Conservation (phyloP, 1,140 invertebrate species). For the Pseudachorutes palmiensis region DNA sequence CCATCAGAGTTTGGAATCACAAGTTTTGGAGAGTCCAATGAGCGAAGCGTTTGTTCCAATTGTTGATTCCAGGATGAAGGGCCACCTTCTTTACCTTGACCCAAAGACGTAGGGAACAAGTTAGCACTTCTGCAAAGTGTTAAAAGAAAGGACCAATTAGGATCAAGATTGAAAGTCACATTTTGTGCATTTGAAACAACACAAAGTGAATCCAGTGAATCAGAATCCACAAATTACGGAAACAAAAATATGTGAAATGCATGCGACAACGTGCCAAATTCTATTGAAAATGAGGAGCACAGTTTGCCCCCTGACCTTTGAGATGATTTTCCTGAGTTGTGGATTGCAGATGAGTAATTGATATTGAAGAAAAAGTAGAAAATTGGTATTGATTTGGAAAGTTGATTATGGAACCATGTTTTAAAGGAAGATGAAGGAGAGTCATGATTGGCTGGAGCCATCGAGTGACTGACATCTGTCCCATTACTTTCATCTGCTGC, state of each 20-base stretch:
- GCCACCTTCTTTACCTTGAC: not conserved
- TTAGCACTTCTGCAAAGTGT: not conserved
- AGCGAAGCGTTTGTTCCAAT: slow-evolving; percentile 30
- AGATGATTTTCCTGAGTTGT: no score
- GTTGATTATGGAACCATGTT: not conserved
- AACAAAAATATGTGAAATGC: no score
- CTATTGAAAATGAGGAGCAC: no score
- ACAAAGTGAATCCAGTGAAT: no score
- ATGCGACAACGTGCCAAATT: no score
- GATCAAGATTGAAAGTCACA: no score
- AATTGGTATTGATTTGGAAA: not conserved
- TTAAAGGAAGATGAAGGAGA: not conserved
- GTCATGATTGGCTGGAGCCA: not conserved
- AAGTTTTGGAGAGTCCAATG: slow-evolving; percentile 30
- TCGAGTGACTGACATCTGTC: not conserved
- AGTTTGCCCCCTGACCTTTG: no score
- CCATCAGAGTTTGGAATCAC: slow-evolving; percentile 36
- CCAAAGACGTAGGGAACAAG: not conserved
- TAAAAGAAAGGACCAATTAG: not conserved
- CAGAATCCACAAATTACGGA: no score
- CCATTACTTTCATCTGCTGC: not conserved
- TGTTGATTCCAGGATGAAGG: slow-evolving; percentile 28
- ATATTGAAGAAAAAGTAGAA: not conserved
- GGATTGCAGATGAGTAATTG: not conserved
- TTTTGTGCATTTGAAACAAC: no score